These are phyloP conservation scores for Orthosia gothica DNA, from an alignment of 2,888 invertebrate species.

Conservation along the genomic window DNA sequence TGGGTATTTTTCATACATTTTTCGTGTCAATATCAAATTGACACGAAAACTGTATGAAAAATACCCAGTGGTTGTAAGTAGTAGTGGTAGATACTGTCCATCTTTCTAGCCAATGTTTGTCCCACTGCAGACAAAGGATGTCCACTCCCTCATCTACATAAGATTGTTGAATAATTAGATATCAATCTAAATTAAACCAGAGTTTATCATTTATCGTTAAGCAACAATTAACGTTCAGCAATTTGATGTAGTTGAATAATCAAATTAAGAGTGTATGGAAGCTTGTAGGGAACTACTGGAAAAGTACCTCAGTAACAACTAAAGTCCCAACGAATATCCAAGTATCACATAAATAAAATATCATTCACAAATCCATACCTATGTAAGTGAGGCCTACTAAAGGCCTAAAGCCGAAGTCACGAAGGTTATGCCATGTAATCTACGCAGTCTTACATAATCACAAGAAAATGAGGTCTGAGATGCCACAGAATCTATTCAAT, in stretches of 20 bases:
- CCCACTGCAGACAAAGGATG: too few relatives aligned
- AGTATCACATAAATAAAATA: neutral
- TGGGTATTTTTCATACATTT: slow-evolving; percentile 1
- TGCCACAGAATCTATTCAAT: slow-evolving; percentile 36
- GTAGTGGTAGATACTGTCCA: neutral
- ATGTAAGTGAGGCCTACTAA: neutral
- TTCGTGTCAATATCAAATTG: neutral
- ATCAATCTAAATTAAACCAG: too few relatives aligned
- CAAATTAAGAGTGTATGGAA: too few relatives aligned
- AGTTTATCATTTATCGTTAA: too few relatives aligned
- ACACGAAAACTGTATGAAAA: too few relatives aligned
- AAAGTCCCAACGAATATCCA: neutral
- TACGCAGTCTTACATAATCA: slow-evolving; percentile 7
- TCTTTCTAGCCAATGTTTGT: too few relatives aligned
- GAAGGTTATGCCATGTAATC: slow-evolving; percentile 6
- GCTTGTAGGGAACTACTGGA: too few relatives aligned
- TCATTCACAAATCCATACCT: neutral
- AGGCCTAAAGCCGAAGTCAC: neutral
- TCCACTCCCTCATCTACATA: too few relatives aligned
- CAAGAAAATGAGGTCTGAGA: slow-evolving; percentile 20
- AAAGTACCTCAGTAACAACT: too few relatives aligned
- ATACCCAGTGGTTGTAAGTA: neutral
- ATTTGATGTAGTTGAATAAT: too few relatives aligned
- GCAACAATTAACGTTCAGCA: too few relatives aligned
- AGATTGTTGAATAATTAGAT: too few relatives aligned